These are phyloP conservation scores for Prostheceraeus crozeri DNA, from an alignment of 2,888 invertebrate species.

Conservation along the genomic window DNA sequence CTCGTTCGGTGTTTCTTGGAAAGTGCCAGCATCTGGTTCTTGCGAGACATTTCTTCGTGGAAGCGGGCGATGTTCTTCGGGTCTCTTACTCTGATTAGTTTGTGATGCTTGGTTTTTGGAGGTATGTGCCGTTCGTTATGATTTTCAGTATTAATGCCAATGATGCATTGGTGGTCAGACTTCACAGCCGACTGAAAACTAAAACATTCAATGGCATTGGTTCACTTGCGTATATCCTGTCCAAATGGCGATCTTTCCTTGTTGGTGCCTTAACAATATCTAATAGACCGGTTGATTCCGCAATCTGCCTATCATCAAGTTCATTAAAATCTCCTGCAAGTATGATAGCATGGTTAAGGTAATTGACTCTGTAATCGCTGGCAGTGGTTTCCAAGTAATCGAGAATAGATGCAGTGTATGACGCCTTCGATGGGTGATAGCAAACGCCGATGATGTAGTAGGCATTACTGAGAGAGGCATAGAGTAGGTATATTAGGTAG, in stretches of 20 bases:
- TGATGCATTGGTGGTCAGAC: conserved; percentile 11
- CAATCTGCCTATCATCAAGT: background rate
- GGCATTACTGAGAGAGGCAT: background rate
- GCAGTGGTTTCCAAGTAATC: background rate
- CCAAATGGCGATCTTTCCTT: background rate
- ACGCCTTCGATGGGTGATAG: background rate
- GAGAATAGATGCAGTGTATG: background rate
- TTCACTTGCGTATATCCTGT: conserved; percentile 4
- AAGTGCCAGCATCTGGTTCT: conserved; percentile 13
- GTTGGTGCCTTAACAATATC: conserved; percentile 12
- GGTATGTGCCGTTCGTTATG: too few relatives aligned
- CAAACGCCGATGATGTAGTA: background rate
- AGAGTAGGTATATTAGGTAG: background rate
- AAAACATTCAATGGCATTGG: background rate
- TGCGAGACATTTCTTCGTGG: conserved; percentile 12
- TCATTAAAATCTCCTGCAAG: conserved; percentile 7
- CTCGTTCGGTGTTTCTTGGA: conserved; percentile 1
- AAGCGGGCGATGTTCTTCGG: conserved; percentile 3
- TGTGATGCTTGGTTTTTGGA: conserved; percentile 9
- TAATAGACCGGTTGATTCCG: background rate
- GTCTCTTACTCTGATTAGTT: conserved; percentile 2
- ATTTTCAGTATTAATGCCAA: conserved; percentile 14
- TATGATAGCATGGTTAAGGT: background rate
- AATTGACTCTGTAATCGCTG: background rate
- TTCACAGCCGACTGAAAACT: background rate